These are phyloP conservation scores for Baronia brevicornis DNA, from an alignment of 2,888 invertebrate species.

Conservation along the genomic window DNA sequence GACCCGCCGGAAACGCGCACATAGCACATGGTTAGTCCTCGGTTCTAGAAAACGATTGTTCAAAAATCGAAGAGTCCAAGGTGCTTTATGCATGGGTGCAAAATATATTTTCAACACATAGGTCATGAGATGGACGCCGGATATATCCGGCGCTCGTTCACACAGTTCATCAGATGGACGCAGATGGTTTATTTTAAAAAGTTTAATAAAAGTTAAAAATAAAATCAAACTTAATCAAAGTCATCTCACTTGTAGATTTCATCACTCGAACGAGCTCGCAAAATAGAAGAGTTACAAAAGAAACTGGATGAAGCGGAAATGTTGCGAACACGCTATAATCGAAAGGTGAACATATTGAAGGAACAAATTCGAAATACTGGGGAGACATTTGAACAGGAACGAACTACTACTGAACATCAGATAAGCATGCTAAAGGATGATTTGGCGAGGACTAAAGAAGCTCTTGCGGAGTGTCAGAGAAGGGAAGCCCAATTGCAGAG, in stretches of 20 bases:
- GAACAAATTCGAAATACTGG: conserved; percentile 81
- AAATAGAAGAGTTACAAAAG: conserved; percentile 88
- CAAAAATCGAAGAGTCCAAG: no score
- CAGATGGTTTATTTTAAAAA: no score
- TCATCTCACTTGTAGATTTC: conserved; percentile 77
- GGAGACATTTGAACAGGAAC: conserved; percentile 81
- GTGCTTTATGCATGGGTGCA: no score
- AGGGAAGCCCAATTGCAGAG: conserved; percentile 86
- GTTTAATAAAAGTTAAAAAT: no score
- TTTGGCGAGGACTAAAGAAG: conserved; percentile 82
- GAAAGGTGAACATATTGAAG: conserved; percentile 82
- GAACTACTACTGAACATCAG: conserved; percentile 81
- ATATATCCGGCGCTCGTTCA: no score
- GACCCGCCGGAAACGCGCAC: no score
- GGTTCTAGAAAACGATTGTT: no score
- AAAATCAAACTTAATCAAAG: conserved; percentile 2
- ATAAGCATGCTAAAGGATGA: conserved; percentile 84
- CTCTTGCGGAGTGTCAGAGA: conserved; percentile 82
- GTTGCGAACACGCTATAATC: conserved; percentile 82
- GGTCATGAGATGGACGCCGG: no score
- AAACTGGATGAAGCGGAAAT: conserved; percentile 88
- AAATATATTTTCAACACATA: no score
- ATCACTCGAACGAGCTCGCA: conserved; percentile 86
- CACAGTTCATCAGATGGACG: no score
- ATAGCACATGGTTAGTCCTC: no score